Conservation (phyloP, 2,797 vertebrate species). For the Crax fasciolata region DNA sequence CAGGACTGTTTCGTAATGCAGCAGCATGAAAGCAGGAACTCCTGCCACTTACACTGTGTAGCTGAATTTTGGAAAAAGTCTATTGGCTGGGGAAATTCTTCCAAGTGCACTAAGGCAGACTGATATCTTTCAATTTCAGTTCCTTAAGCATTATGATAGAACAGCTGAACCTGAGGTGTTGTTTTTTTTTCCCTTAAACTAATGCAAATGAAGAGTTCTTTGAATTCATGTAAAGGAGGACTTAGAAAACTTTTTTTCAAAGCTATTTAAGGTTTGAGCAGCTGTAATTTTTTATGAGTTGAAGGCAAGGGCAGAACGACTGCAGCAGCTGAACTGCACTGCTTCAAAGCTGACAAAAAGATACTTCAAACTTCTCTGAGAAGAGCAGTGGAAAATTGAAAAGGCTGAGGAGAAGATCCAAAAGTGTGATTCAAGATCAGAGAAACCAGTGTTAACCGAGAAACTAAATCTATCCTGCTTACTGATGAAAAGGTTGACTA, state of each 20-base stretch:
- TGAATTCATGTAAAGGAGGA: neutral
- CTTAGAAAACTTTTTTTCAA: neutral
- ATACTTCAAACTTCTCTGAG: neutral
- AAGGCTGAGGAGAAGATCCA: neutral
- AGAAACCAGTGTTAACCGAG: neutral
- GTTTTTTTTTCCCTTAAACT: neutral
- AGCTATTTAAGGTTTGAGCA: neutral
- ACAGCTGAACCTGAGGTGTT: neutral
- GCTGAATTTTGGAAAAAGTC: conserved; percentile 16
- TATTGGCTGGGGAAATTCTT: neutral
- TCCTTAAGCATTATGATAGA: neutral
- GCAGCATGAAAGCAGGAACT: neutral
- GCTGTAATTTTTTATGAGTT: neutral
- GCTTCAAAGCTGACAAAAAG: neutral
- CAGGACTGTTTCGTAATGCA: neutral
- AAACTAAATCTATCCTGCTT: neutral
- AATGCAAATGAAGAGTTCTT: neutral
- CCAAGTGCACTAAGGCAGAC: neutral
- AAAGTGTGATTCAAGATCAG: neutral
- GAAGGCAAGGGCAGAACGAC: neutral
- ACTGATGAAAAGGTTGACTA: neutral
- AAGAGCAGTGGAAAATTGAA: neutral
- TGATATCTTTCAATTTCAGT: neutral
- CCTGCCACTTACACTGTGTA: neutral
- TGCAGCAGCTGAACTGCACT: neutral